Percentiles rank a stretch among this genome's conserved stretches.
phyloP scores from a whole-genome alignment of 2,113 vertebrate species.

The Scortum barcoo region DNA sequence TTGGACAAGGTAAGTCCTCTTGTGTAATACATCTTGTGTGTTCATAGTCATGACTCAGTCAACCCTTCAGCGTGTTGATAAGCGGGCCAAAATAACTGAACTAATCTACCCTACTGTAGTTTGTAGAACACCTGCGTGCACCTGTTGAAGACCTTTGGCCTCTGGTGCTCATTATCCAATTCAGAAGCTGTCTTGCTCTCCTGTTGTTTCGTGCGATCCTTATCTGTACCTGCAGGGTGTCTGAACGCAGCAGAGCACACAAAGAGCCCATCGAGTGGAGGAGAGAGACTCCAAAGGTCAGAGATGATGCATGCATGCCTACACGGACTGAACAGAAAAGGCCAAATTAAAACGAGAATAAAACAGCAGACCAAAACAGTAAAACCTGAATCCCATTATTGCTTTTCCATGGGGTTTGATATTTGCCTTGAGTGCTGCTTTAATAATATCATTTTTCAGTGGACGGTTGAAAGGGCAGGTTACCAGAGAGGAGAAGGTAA shows the following conservation, averaged over 20 bases:
- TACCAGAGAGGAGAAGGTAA: slow-evolving; percentile 35
- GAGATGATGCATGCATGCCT: slow-evolving; percentile 9
- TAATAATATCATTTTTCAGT: not conserved
- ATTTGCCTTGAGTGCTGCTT: not conserved
- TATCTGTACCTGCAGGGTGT: slow-evolving; percentile 3
- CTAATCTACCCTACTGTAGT: not conserved
- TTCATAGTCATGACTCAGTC: not conserved
- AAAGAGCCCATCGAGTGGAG: slow-evolving; percentile 17
- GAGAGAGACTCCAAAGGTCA: slow-evolving; percentile 16
- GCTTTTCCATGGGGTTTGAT: not conserved
- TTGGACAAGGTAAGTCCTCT: not conserved
- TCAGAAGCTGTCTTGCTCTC: not conserved
- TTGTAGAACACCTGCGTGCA: not conserved
- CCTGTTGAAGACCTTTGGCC: not conserved
- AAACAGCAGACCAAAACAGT: slow-evolving; percentile 1
- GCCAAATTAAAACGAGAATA: slow-evolving; percentile 13
- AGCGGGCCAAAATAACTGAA: not conserved
- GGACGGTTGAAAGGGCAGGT: slow-evolving; percentile 19
- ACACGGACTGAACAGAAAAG: slow-evolving; percentile 3
- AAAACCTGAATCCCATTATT: not conserved
- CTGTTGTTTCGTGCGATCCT: not conserved
- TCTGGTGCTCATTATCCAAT: slow-evolving; percentile 10
- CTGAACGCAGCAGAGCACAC: slow-evolving; percentile 35
- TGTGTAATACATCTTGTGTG: not conserved
- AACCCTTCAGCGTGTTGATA: too few relatives aligned